Evolutionary conservation across 2,888 invertebrate species (phyloP).

Genomic region (Escarpia spicata): DNA sequence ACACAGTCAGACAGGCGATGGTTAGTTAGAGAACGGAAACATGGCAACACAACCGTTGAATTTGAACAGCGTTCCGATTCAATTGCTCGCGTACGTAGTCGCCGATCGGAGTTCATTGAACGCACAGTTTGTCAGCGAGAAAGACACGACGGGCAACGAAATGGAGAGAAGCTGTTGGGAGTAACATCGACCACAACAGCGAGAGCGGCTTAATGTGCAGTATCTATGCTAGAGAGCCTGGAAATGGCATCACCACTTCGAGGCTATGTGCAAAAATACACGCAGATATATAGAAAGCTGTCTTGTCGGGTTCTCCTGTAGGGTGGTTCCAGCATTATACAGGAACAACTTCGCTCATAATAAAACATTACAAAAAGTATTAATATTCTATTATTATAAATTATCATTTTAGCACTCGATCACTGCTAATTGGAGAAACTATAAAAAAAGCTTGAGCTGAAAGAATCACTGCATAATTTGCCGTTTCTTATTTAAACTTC

Average conservation of each 20-base stretch:
- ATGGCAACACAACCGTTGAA: not conserved
- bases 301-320: not conserved
- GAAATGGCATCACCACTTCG: not conserved
- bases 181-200: not conserved
- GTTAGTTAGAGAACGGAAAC: not conserved
- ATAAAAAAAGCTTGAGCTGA: too few species aligned
- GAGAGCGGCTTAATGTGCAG: not conserved
- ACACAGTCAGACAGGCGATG: not conserved
- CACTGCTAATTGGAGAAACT: too few species aligned
- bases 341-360: not conserved
- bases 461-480: too few species aligned
- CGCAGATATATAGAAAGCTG: not conserved
- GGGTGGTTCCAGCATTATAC: not conserved
- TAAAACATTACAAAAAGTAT: too few species aligned
- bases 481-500: too few species aligned
- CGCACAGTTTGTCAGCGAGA: not conserved
- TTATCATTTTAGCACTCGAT: too few species aligned
- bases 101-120: not conserved
- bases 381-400: too few species aligned
- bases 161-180: not conserved
- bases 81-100: not conserved
- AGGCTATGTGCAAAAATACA: not conserved
- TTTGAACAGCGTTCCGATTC: not conserved
- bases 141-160: not conserved
- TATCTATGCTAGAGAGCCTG: not conserved